These are phyloP conservation scores for Toxotes chatareus DNA, from an alignment of 2,113 vertebrate species.

Conservation along the genomic window DNA sequence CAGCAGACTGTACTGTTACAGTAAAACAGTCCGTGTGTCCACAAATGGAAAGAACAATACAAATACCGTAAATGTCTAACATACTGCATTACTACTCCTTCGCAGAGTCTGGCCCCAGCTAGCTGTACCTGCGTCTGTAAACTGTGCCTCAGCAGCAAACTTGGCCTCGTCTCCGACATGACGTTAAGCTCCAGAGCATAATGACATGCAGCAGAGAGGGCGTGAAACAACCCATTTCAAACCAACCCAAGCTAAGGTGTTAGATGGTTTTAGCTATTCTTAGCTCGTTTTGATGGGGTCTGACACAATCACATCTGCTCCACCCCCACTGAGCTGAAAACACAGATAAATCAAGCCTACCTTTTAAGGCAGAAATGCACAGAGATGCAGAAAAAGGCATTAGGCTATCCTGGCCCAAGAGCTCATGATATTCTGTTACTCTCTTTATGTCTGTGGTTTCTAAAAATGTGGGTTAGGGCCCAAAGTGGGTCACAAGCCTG, in stretches of 20 bases:
- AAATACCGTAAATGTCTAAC: background rate
- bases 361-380: slow-evolving; percentile 70
- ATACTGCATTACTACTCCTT: background rate
- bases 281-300: slow-evolving; percentile 56
- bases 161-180: slow-evolving; percentile 29
- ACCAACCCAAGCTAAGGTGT: slow-evolving; percentile 48
- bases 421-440: slow-evolving; percentile 13
- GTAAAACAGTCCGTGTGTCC: background rate
- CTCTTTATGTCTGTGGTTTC: slow-evolving; percentile 21
- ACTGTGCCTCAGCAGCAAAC: background rate
- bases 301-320: slow-evolving; percentile 67
- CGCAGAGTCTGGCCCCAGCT: background rate
- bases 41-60: background rate
- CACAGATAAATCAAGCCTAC: slow-evolving; percentile 70
- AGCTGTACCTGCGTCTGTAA: slow-evolving; percentile 1
- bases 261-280: slow-evolving; percentile 64
- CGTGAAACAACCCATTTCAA: slow-evolving; percentile 43
- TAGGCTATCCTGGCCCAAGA: slow-evolving; percentile 21
- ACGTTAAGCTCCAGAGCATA: slow-evolving; percentile 20
- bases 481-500: slow-evolving; percentile 22
- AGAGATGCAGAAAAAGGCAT: slow-evolving; percentile 28
- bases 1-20: background rate
- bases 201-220: slow-evolving; percentile 18
- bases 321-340: slow-evolving; percentile 53
- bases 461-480: slow-evolving; percentile 27